phyloP scores from a whole-genome alignment of 2,888 invertebrate genomes.

The Strigamia maritima region DNA sequence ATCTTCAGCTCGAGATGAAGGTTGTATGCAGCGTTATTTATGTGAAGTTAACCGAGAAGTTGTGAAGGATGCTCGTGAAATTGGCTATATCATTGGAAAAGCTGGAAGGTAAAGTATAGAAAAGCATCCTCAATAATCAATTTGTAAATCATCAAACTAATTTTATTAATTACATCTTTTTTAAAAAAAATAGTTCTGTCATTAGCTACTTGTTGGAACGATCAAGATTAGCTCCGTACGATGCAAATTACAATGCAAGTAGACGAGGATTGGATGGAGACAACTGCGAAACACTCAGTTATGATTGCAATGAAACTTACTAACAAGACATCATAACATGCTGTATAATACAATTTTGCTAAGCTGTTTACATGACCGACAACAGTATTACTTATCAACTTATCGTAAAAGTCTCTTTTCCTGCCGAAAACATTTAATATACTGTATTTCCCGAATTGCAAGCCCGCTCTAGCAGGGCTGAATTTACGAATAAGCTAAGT shows the following conservation, averaged over 20 bases:
- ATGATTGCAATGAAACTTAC: constrained; percentile 54
- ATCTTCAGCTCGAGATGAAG: constrained; percentile 44
- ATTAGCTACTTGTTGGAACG: constrained; percentile 46
- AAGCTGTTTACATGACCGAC: not conserved
- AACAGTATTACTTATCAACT: not conserved
- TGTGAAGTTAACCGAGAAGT: constrained; percentile 46
- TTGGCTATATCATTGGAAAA: constrained; percentile 46
- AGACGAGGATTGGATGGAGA: constrained; percentile 45
- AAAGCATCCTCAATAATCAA: not conserved
- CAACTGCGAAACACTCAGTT: constrained; percentile 44
- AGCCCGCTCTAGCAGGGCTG: too few species aligned
- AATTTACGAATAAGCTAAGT: too few species aligned
- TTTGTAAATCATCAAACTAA: not conserved
- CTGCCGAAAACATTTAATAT: too few species aligned
- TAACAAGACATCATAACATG: not conserved
- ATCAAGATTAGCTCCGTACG: constrained; percentile 44
- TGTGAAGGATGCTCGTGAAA: constrained; percentile 45
- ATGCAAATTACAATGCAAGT: constrained; percentile 44
- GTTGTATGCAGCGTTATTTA: constrained; percentile 45
- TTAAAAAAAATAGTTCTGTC: constrained; percentile 42
- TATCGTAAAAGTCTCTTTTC: too few species aligned
- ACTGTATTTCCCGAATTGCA: too few species aligned
- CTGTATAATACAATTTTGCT: not conserved
- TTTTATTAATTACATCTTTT: not conserved
- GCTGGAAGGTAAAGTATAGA: constrained; percentile 45